Percentiles rank a stretch among this genome's conserved stretches.
Conservation (phyloP, 2,888 invertebrate genomes). For the Tetranychus piercei region DNA sequence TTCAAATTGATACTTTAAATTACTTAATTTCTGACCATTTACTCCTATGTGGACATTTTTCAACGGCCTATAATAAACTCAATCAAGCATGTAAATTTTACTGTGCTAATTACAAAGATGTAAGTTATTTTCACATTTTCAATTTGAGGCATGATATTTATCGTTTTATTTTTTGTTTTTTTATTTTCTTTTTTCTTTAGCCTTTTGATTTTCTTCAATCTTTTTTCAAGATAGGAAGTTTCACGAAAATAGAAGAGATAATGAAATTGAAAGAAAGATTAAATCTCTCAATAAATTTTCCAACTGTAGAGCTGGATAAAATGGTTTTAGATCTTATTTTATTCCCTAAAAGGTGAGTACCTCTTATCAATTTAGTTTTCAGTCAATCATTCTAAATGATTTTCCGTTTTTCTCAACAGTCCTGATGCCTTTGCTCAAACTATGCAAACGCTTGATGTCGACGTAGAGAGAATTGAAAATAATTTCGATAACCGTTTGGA, state of each 20-base stretch:
- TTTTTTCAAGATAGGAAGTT: conserved; percentile 83
- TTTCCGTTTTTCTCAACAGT: conserved; percentile 28
- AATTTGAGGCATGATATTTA: conserved; percentile 49
- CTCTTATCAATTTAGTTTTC: not conserved
- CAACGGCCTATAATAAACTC: not conserved
- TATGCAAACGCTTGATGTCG: conserved; percentile 43
- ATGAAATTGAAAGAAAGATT: conserved; percentile 61
- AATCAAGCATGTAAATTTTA: conserved; percentile 50
- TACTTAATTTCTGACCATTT: conserved; percentile 34
- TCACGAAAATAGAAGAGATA: conserved; percentile 64
- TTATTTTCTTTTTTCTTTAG: conserved; percentile 36
- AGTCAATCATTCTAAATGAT: conserved; percentile 8
- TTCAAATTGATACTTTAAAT: conserved; percentile 77
- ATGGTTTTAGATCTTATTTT: conserved; percentile 49
- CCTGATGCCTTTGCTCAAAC: conserved; percentile 36
- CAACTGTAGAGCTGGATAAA: conserved; percentile 45
- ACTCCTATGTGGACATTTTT: conserved; percentile 4
- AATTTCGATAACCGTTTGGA: conserved; percentile 45
- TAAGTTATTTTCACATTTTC: conserved; percentile 34
- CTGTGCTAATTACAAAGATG: conserved; percentile 68
- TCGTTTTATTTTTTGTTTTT: conserved; percentile 46
- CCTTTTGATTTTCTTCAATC: conserved; percentile 75
- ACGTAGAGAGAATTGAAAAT: conserved; percentile 43
- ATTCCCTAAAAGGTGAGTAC: conserved; percentile 33
- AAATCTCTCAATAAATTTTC: conserved; percentile 60